These are phyloP conservation scores for Amphiduros pacificus DNA, from an alignment of 2,888 invertebrate species.

Conservation along the genomic window DNA sequence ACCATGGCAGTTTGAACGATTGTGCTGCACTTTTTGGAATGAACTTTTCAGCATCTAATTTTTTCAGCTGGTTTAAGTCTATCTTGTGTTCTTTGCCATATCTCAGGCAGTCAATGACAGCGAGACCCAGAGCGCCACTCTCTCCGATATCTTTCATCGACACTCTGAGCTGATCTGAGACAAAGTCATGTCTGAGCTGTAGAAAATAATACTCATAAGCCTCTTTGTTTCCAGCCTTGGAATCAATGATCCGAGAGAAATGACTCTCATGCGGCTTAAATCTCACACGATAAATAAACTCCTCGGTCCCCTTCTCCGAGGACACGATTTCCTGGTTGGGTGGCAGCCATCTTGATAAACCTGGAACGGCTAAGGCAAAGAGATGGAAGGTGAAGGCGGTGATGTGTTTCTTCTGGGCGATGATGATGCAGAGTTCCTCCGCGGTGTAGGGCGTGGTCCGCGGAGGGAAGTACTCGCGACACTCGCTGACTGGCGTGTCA, in stretches of 20 bases:
- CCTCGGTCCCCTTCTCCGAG: not conserved
- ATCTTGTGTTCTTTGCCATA: not conserved
- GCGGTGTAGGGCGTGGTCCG: not conserved
- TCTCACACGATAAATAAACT: not conserved
- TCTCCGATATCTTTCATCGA: not conserved
- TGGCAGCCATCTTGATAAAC: not conserved
- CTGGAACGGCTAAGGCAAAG: not conserved
- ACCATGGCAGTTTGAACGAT: not conserved
- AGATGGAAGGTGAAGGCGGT: not conserved
- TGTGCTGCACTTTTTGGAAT: not conserved
- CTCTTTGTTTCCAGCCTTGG: too few species aligned
- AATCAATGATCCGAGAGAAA: not conserved
- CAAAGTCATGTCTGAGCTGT: not conserved
- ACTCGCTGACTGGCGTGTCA: too few species aligned
- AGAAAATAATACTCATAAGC: not conserved
- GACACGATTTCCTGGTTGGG: not conserved
- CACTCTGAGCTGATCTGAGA: not conserved
- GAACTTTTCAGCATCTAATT: not conserved
- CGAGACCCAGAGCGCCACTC: not conserved
- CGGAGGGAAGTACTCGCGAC: too few species aligned
- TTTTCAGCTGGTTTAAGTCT: not conserved
- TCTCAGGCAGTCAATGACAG: not conserved
- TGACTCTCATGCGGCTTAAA: not conserved
- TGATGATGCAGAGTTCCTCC: not conserved
- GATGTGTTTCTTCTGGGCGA: not conserved